These are phyloP conservation scores for Catostomus latipinnis DNA, from an alignment of 2,797 vertebrate genomes.

Conservation along the genomic window DNA sequence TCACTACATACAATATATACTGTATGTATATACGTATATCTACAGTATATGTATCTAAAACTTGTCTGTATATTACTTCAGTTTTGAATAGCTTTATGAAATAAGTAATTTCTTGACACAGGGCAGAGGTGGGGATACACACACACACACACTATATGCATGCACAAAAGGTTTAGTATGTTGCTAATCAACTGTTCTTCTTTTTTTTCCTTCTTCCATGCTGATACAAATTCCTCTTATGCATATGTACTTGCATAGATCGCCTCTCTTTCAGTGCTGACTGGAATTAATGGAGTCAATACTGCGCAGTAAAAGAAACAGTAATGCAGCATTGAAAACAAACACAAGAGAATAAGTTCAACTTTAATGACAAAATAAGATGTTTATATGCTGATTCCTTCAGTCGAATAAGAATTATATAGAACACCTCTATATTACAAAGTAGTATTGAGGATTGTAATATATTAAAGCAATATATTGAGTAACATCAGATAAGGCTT, in stretches of 20 bases:
- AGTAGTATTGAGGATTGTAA: neutral
- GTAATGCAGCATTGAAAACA: neutral
- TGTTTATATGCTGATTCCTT: neutral
- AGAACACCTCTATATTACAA: neutral
- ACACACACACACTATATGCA: no score
- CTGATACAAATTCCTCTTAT: neutral
- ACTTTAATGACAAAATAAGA: neutral
- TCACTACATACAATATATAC: no score
- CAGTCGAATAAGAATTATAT: neutral
- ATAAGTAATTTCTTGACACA: no score
- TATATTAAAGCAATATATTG: neutral
- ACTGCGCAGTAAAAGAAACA: neutral
- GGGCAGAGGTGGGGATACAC: no score
- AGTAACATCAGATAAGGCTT: neutral
- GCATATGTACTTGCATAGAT: neutral
- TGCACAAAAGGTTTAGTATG: no score
- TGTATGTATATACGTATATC: no score
- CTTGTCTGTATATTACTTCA: no score
- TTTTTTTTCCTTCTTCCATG: no score
- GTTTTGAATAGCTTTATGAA: neutral
- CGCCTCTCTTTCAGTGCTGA: neutral
- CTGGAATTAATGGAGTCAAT: conserved; percentile 18
- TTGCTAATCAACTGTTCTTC: no score
- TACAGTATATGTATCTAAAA: no score
- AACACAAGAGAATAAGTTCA: neutral